Base-by-base conservation (phyloP, 2,797 vertebrate species). In the Pseudocheirus occidentalis region DNA sequence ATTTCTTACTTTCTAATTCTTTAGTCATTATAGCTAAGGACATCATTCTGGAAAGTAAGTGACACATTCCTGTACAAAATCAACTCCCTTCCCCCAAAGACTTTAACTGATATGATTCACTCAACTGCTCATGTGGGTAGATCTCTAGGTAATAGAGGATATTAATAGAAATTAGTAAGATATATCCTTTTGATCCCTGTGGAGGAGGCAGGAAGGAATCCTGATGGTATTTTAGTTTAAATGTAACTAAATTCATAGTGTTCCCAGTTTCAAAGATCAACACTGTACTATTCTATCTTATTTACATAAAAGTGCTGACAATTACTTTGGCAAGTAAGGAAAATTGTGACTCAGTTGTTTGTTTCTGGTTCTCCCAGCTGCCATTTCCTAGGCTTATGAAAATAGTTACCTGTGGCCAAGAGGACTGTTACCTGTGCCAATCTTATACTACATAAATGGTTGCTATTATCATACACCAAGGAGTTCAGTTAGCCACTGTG, bases 71-170 rank as follows among this genome's bases (percentile, higher is more conserved):
- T 92, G 62, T 95, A 89, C 96, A 97, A 93, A 97, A 96, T 96
- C 95, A 96, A 97, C 97, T 96, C 97, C 97, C 97, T 98, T 97
- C 90, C 96, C 73, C 94, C 92, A 95, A 97, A 98, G 95, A 97
- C 96, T 97, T 98, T 97, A 95, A 95, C 94, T 97, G 95, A 96
- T 98, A 94, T 98, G 98, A 98, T 91, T 98, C 98, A 98, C 96
- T 98, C 96, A 98, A 96, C 98, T 98, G 98, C 96, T 98, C 97
- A 98, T 97, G 97, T 97, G 95, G 97, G 97, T 97, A 98, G 98
- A 97, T 92, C 0, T 98, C 97, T 98, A 97, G 97, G 98, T 98
- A 98, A 98, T 98, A 98, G 97, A 98, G 98, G 96, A 94, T 95
- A 98, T 98, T 98, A 98, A 98, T 97, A 97, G 96, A 97, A 98